Evolutionary conservation across 2,888 invertebrate genomes (phyloP), one percentile per base, ranked within the genome.

Genomic region (Nysson spinosus): DNA sequence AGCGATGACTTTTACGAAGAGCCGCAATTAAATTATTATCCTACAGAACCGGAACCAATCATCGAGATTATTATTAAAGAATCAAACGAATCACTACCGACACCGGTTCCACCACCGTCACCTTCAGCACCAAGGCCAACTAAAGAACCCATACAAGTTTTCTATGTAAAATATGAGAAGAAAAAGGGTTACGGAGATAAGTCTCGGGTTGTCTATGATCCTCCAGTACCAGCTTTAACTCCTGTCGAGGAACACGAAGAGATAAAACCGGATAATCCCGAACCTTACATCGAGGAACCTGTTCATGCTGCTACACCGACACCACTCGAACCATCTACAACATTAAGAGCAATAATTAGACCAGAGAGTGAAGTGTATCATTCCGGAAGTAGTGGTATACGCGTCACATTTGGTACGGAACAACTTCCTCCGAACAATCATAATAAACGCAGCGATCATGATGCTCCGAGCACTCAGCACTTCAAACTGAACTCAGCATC

Each of bases 21-120:
- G 0, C 49, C 64, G 0, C 71, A 78, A 3, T 26, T 69, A 24
- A 79, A 78, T 69, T 74, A 87, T 32, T 88, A 88, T 60, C 86
- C 88, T 70, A 79, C 90, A 87, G 93, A 94, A 47, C 95, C 95
- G 0, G 96, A 96, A 82, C 96, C 96, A 3, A 96, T 96, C 14
- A 96, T 96, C 77, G 96, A 96, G 88, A 96, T 96, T 72, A 96
- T 96, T 64, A 96, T 96, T 47, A 95, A 95, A 81, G 96, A 96
- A 85, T 95, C 95, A 0, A 96, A 96, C 82, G 94, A 95, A 79
- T 91, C 94, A 0, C 83, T 95, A 1, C 93, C 95, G 1, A 90
- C 93, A 1, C 90, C 91, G 1, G 88, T 88, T 0, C 88, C 89
- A 0, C 89, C 89, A 1, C 89, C 89, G 11, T 88, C 88, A 12